phyloP scores from a whole-genome alignment of 2,888 invertebrate genomes.

The Euplagia quadripunctaria region DNA sequence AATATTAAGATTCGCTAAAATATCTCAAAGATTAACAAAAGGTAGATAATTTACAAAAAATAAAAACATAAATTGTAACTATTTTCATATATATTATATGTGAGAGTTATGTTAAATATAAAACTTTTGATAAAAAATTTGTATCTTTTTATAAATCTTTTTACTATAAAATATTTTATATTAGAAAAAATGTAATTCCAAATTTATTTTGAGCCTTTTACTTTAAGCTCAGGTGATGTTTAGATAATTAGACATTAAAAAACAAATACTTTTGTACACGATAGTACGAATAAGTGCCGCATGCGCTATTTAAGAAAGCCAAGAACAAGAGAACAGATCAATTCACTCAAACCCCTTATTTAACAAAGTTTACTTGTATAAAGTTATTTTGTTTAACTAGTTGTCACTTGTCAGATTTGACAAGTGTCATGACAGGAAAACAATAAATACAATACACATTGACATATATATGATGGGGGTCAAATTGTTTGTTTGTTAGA shows the following conservation, averaged over 20 bases:
- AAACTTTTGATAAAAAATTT: slow-evolving; percentile 15
- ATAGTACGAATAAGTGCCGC: slow-evolving; percentile 25
- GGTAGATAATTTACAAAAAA: slow-evolving; percentile 46
- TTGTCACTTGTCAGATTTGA: background rate
- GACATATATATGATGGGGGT: background rate
- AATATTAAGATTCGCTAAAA: slow-evolving; percentile 55
- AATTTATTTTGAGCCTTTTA: slow-evolving; percentile 43
- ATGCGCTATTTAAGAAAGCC: background rate
- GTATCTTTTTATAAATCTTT: slow-evolving; percentile 18
- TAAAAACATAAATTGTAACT: slow-evolving; percentile 40
- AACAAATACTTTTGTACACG: slow-evolving; percentile 34
- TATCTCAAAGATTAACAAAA: slow-evolving; percentile 60
- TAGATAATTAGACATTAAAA: slow-evolving; percentile 7
- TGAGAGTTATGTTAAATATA: slow-evolving; percentile 14
- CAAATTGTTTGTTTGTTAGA: background rate
- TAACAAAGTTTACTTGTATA: background rate
- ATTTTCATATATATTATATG: slow-evolving; percentile 14
- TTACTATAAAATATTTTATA: slow-evolving; percentile 21
- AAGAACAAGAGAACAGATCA: background rate
- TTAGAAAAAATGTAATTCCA: slow-evolving; percentile 30
- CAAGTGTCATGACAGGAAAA: background rate
- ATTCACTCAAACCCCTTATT: background rate
- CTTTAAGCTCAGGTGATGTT: slow-evolving; percentile 38
- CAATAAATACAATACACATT: background rate
- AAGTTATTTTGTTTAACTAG: background rate